These are phyloP conservation scores for Thecocarcelia acutangulata DNA, from an alignment of 2,888 invertebrate genomes.

Conservation along the genomic window DNA sequence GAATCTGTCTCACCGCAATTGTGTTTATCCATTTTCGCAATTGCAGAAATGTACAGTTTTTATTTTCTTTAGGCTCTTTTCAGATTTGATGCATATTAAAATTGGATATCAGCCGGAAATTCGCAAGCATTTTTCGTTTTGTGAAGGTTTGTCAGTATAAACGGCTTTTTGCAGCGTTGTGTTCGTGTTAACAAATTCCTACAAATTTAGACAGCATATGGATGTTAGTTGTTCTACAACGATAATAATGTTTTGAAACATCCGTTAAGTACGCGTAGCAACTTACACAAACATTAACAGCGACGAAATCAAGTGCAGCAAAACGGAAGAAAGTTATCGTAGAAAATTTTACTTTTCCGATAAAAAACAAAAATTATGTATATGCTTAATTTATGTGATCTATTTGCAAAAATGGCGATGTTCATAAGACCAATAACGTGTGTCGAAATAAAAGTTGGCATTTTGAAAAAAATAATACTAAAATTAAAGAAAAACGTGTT, in stretches of 20 bases:
- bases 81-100: conserved; percentile 52
- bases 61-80: conserved; percentile 45
- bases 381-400: too few species aligned
- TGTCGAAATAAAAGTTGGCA: too few species aligned
- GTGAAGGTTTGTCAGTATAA: conserved; percentile 23
- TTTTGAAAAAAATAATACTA: too few species aligned
- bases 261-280: conserved; percentile 51
- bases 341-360: too few species aligned
- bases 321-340: background rate
- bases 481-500: too few species aligned
- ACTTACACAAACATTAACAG: conserved; percentile 32
- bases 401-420: too few species aligned
- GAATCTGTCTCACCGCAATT: background rate
- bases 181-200: conserved; percentile 29
- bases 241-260: conserved; percentile 60
- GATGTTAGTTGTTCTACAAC: conserved; percentile 39
- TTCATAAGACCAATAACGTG: too few species aligned
- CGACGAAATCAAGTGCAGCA: conserved; percentile 2
- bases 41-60: conserved; percentile 40
- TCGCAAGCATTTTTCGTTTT: conserved; percentile 58
- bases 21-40: conserved; percentile 7
- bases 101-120: conserved; percentile 56
- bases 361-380: too few species aligned
- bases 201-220: background rate
- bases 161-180: background rate